These are phyloP conservation scores for Siderastrea radians DNA, from an alignment of 92 coral and sea anemone genomes.

Conservation along the genomic window DNA sequence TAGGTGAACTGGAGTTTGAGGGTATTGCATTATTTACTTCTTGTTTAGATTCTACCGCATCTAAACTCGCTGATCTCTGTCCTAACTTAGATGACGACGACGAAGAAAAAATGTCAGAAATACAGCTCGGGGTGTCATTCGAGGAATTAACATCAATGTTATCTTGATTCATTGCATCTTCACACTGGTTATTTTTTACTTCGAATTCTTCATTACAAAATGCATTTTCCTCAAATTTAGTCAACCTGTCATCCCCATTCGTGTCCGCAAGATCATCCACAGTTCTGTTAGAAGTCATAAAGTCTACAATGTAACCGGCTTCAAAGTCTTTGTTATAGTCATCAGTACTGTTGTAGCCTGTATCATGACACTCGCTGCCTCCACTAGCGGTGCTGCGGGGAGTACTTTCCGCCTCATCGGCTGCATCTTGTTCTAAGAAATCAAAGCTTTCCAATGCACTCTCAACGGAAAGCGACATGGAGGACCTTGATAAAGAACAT, in stretches of 20 bases:
- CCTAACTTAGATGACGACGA: neutral
- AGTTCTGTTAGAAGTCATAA: constrained; percentile 5
- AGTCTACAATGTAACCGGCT: constrained; percentile 45
- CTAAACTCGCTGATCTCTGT: constrained; percentile 8
- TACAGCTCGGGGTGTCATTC: constrained; percentile 32
- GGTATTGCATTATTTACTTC: neutral
- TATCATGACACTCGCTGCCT: constrained; percentile 90
- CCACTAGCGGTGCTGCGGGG: constrained; percentile 83
- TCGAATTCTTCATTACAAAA: neutral
- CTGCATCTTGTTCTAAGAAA: constrained; percentile 85
- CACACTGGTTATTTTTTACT: neutral
- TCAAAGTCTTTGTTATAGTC: constrained; percentile 73
- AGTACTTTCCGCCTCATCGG: constrained; percentile 84
- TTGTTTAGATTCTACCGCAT: neutral
- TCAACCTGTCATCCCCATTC: neutral
- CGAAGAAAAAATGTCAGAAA: constrained; percentile 47
- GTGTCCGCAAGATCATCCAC: neutral
- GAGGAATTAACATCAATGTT: constrained; percentile 17
- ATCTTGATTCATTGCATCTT: neutral
- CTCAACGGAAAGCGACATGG: constrained; percentile 92
- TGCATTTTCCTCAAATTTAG: neutral
- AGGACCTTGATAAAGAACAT: constrained; percentile 83
- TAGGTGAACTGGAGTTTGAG: constrained; percentile 36
- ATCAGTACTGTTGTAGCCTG: constrained; percentile 96
- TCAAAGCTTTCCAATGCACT: constrained; percentile 98